Base-by-base conservation (phyloP, 2,888 invertebrate species). In the Cosmia pyralina region DNA sequence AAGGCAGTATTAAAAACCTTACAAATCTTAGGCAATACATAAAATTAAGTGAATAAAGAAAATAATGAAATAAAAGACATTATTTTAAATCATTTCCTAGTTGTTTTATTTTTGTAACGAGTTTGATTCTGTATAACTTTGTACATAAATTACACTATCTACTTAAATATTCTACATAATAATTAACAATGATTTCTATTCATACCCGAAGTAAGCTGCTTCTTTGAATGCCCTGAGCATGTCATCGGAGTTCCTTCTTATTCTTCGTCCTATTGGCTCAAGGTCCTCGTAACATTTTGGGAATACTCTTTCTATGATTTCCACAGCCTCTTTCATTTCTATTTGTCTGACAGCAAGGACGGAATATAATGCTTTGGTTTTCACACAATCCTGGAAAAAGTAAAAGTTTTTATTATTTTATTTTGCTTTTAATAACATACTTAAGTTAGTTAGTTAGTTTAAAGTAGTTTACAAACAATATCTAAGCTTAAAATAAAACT, bases 211-310 rank as follows among this genome's bases (percentile, higher is more conserved):
- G 90, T 97, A 97, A 71, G 97, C 96, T 0, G 97, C 98, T 92
- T 99, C 98, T 85, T 96, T 96, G 89, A 97, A 98, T 0, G 98
- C 98, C 90, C 97, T 97, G 6, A 97, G 92, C 96, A 98, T 97
- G 88, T 99, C 98, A 0, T 96, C 93, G 0, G 98, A 98, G 90
- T 98, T 98, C 75, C 98, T 96, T 82, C 98, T 96, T 79, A 98
- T 96, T 79, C 98, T 94, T 83, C 98, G 95, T 0, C 99, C 99
- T 65, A 99, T 97, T 0, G 99, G 99, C 91, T 99, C 99, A 85
- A 99, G 95, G 93, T 99, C 99, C 34, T 97, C 97, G 90, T 99
- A 99, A 92, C 99, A 99, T 91, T 97, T 98, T 0, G 97, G 97
- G 93, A 99, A 99, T 0, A 99, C 99, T 88, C 98, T 97, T 84